These are phyloP conservation scores for Endotricha flammealis DNA, from an alignment of 2,888 invertebrate genomes.

Conservation along the genomic window DNA sequence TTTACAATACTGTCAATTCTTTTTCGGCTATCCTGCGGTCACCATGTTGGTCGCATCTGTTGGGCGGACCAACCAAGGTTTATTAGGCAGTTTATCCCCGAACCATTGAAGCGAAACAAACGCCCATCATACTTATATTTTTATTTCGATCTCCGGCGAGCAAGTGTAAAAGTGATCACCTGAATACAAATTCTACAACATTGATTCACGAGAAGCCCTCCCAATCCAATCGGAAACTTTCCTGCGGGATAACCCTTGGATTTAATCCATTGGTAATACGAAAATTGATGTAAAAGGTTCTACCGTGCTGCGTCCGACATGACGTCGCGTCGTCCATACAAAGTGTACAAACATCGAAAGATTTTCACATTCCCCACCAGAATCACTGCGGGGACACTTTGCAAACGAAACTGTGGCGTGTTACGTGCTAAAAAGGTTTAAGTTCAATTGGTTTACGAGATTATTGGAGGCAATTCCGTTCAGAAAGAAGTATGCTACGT, in stretches of 20 bases:
- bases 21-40: too few species aligned
- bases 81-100: too few species aligned
- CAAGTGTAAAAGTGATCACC: conserved; percentile 38
- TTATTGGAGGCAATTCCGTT: conserved; percentile 73
- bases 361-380: conserved; percentile 59
- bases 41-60: too few species aligned
- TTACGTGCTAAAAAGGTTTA: conserved; percentile 57
- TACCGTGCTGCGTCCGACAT: conserved; percentile 47
- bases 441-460: conserved; percentile 55
- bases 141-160: conserved; percentile 47
- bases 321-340: conserved; percentile 54
- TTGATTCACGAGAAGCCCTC: conserved; percentile 66
- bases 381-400: conserved; percentile 49
- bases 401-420: conserved; percentile 57
- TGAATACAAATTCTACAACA: conserved; percentile 73
- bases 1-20: too few species aligned
- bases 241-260: conserved; percentile 46
- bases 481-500: conserved; percentile 73
- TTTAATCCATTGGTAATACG: conserved; percentile 77
- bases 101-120: too few species aligned
- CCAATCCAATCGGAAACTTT: conserved; percentile 69
- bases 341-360: conserved; percentile 49
- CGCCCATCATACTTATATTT: too few species aligned
- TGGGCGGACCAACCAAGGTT: too few species aligned
- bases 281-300: conserved; percentile 74